Evolutionary conservation across 1,140 invertebrate genomes (phyloP), one percentile per base, ranked within the genome.

Genomic region (Trichonephila clavata): DNA sequence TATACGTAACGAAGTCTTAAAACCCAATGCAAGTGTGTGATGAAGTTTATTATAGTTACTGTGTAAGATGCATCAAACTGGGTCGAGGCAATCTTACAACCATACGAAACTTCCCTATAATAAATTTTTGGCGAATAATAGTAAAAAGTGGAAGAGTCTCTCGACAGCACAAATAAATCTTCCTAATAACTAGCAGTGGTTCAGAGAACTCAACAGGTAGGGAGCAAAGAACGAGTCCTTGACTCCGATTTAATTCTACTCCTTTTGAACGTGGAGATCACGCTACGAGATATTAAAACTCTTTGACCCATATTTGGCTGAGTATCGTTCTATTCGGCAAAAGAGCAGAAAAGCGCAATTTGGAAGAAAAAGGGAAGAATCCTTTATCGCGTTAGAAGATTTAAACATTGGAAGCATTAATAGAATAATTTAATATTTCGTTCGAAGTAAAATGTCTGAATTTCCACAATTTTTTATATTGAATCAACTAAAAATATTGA

Each of bases 161-260:
- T 24, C 3, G 65, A 32, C 59, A 84, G n/a, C 43, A n/a, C n/a
- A 59, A 57, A 50, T 57, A 84, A 59, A 57, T 84, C 57, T 50
- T 21, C 43, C 32, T 77, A 77, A 77, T 77, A 77, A 32, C 71
- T 32, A 32, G 71, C 43, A 59, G 27, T 32, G 61, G 60, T 63
- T 71, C 68, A 59, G 20, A 50, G 57, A 81, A 81, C 77, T 80
- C 89, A 90, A 90, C 89, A 90, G 89, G 89, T 90, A 90, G 65
- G 65, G 50, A 77, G n/a, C n/a, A n/a, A 89, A 16, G 43, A 20
- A 59, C 27, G 39, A 83, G 89, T 90, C 65, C 89, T 90, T 90
- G 89, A 90, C 71, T 90, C 57, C 61, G 71, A 90, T 90, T 81
- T 90, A 90, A 90, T 90, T 39, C 77, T 39, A 71, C 89, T 80